Conservation (phyloP, 1,140 invertebrate species). For the Teleogryllus occipitalis region DNA sequence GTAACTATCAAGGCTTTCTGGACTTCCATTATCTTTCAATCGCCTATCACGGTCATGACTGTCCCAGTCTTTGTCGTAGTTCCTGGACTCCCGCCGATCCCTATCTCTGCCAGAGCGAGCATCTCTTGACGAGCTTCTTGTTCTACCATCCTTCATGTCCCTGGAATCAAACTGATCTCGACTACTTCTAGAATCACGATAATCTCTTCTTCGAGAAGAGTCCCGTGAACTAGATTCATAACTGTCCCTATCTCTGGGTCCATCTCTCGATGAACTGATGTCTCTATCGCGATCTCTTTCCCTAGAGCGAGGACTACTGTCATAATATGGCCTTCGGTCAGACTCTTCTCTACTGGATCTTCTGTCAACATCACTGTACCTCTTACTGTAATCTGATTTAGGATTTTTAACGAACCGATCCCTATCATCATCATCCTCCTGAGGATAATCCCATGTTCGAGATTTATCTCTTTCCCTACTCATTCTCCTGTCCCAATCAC, state of each 20-base stretch:
- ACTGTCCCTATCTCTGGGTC: not conserved
- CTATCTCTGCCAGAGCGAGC: not conserved
- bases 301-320: slow-evolving; percentile 1
- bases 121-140: not conserved
- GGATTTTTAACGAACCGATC: too few relatives aligned
- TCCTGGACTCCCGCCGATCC: not conserved
- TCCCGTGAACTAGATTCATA: not conserved
- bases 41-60: not conserved
- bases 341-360: not conserved
- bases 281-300: not conserved
- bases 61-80: not conserved
- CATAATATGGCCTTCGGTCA: not conserved
- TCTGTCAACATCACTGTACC: slow-evolving; percentile 9
- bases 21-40: not conserved
- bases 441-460: not conserved
- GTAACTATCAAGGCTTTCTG: not conserved
- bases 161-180: not conserved
- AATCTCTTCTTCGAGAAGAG: not conserved
- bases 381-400: not conserved
- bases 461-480: not conserved
- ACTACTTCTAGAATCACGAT: not conserved
- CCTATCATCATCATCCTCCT: not conserved
- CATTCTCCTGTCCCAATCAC: slow-evolving; percentile 9
- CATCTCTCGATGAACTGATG: not conserved
- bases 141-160: not conserved